These are phyloP conservation scores for Tipula unca DNA, from an alignment of 2,888 invertebrate species.

Conservation along the genomic window DNA sequence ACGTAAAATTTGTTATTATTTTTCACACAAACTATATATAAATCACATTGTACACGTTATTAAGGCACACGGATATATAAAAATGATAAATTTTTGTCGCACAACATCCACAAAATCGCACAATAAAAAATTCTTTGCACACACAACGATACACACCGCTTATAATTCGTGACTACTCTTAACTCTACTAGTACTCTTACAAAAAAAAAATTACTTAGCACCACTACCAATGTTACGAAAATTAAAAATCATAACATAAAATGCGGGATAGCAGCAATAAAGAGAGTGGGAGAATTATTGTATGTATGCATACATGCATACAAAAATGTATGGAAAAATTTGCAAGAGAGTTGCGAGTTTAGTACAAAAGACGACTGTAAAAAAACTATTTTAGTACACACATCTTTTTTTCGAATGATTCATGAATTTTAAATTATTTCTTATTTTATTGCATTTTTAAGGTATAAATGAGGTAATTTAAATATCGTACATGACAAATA, in stretches of 20 bases:
- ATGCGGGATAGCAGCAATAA: slow-evolving; percentile 14
- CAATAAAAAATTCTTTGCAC: background rate
- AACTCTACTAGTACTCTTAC: no score
- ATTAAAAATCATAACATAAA: background rate
- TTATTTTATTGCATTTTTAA: background rate
- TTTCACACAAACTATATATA: background rate
- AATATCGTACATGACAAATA: background rate
- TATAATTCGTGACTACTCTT: background rate
- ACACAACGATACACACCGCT: background rate
- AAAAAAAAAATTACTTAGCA: background rate
- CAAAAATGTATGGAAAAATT: background rate
- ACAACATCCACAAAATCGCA: background rate
- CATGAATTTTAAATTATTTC: background rate
- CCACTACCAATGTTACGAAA: background rate
- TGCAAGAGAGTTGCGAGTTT: background rate
- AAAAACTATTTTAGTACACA: background rate
- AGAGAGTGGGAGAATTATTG: background rate
- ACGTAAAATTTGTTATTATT: background rate
- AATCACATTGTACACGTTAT: background rate
- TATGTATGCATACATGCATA: background rate
- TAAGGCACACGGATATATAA: background rate
- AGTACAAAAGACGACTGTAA: background rate
- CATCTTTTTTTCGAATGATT: background rate
- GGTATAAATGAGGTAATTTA: background rate
- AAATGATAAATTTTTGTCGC: background rate